phyloP scores from a whole-genome alignment of 2,113 vertebrate species.

The Mustela nigripes region DNA sequence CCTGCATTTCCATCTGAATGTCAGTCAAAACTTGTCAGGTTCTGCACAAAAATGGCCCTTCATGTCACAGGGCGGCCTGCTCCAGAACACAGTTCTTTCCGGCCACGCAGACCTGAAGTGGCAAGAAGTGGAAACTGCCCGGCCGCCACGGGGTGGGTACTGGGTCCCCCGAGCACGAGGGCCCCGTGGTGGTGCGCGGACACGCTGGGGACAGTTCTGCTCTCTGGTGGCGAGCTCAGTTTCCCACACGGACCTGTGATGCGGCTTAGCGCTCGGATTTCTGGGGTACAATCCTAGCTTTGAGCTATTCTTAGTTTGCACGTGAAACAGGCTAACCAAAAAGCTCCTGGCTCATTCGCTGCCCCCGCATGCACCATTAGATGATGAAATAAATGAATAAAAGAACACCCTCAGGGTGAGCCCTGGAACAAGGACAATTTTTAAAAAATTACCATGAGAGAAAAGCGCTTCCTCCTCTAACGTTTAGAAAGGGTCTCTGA shows the following conservation, averaged over 20 bases:
- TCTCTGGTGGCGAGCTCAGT: background rate
- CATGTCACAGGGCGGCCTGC: background rate
- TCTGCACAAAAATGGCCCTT: background rate
- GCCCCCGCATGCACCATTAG: background rate
- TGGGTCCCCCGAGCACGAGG: fast-evolving
- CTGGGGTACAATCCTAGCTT: background rate
- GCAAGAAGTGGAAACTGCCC: background rate
- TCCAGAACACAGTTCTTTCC: background rate
- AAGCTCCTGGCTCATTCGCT: background rate
- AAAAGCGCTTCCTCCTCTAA: background rate
- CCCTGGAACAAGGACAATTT: constrained; percentile 67
- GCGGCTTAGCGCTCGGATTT: background rate
- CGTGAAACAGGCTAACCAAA: background rate
- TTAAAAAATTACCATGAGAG: constrained; percentile 58
- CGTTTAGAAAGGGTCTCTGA: background rate
- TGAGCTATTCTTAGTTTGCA: background rate
- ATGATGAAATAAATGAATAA: constrained; percentile 80
- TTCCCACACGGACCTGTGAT: background rate
- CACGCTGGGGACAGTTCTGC: too few species aligned
- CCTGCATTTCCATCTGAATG: background rate
- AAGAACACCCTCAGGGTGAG: constrained; percentile 55
- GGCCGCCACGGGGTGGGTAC: fast-evolving
- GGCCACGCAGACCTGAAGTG: fast-evolving
- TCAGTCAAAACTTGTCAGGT: background rate
- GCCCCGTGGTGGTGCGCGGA: fast-evolving